Evolutionary conservation across 2,113 vertebrate genomes (phyloP), one percentile per base, ranked within the genome.

Genomic region (Dicrurus megarhynchus): DNA sequence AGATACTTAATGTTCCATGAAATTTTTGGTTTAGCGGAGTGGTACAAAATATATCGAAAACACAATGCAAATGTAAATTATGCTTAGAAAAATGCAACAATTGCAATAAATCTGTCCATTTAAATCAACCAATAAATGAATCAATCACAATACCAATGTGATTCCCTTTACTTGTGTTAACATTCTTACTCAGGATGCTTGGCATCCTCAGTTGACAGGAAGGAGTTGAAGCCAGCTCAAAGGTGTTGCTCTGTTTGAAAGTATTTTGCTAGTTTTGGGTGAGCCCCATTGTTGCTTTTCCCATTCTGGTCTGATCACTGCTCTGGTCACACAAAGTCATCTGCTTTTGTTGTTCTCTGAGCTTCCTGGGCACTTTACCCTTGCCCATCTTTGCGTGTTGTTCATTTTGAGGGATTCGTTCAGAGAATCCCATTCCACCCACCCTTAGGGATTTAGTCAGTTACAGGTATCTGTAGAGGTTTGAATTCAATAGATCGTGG

Each of bases 401-500:
- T 13, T 70, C 37, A 28, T 8, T 33, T 33, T 14, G 27, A 53
- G 11, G 47, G 9, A 5, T 59, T 70, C 32, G 33, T 46, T 55
- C 28, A 80, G 32, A 5, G 9, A 19, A 19, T 39, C 10, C 2
- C 0, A 0, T 69, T 60, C 15, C 21, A 44, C 22, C 15, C 21
- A 44, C 22, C 10, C 16, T 10, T 17, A 50, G 44, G 24, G 13
- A 5, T 59, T 67, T 63, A 63, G n/a, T 79, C 75, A 39, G 23
- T 78, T 32, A 57, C 19, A 49, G 49, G 18, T 69, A 3, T 30
- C 33, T 77, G 5, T 27, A 39, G 27, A 33, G 21, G 2, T 69
- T 92, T 77, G 46, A 35, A 60, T 37, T 42, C 41, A 52, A 35
- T 7, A 84, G 5, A 18, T 23, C 9, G 6, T 44, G 42, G 24